These are phyloP conservation scores for Andrena dorsata DNA, from an alignment of 2,888 invertebrate genomes.

Conservation along the genomic window DNA sequence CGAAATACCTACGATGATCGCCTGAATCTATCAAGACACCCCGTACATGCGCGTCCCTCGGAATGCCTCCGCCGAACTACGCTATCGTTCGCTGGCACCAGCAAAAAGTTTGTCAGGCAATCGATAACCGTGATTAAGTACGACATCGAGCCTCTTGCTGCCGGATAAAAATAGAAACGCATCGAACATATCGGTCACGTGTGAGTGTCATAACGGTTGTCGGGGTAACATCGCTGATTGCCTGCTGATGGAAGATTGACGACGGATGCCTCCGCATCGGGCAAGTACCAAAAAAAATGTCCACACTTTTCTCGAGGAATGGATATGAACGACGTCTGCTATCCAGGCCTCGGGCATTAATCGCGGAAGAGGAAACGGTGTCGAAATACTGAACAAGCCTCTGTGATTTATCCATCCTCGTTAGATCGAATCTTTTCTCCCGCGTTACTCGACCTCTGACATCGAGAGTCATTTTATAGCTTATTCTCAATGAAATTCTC, in stretches of 20 bases:
- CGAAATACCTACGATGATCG: too few relatives aligned
- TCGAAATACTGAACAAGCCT: constrained; percentile 6
- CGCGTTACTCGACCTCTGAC: too few relatives aligned
- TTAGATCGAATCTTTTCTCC: too few relatives aligned
- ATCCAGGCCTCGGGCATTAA: neutral
- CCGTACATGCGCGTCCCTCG: neutral
- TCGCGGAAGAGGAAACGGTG: constrained; percentile 29
- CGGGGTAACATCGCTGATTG: constrained; percentile 1
- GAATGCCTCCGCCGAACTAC: constrained; percentile 4
- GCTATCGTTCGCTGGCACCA: constrained; percentile 16
- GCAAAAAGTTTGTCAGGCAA: constrained; percentile 6
- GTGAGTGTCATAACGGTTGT: constrained; percentile 46
- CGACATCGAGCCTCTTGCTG: neutral
- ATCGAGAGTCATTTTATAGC: too few relatives aligned
- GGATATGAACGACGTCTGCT: neutral
- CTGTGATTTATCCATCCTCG: too few relatives aligned
- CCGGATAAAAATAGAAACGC: constrained; percentile 11
- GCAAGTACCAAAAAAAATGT: constrained; percentile 4
- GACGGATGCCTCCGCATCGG: constrained; percentile 1
- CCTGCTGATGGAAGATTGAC: constrained; percentile 12
- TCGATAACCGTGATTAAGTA: constrained; percentile 15
- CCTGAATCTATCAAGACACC: neutral
- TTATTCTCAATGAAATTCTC: too few relatives aligned
- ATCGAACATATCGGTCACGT: constrained; percentile 44
- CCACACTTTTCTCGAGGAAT: neutral